Evolutionary conservation across 2,113 vertebrate genomes (phyloP).

Genomic region (Notarius lentiginosus): DNA sequence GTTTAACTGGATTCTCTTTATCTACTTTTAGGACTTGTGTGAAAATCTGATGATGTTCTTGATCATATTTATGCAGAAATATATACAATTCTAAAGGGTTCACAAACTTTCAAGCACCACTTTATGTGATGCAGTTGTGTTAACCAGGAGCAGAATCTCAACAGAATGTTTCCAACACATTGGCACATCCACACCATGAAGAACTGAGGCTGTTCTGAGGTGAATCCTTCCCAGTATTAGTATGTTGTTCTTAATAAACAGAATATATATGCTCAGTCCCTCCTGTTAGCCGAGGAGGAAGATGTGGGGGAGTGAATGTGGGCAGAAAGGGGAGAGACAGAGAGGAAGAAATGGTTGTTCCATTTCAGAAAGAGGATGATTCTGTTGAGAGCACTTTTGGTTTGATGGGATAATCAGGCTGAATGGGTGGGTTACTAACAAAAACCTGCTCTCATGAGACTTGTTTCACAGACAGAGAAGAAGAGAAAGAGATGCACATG

Average conservation of each 20-base stretch:
- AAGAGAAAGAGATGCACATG: neutral
- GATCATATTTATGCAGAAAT: no score
- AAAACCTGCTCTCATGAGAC: conserved; percentile 30
- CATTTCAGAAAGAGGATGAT: conserved; percentile 22
- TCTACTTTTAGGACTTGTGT: no score
- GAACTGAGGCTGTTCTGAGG: neutral
- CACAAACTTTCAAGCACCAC: no score
- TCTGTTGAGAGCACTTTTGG: conserved; percentile 39
- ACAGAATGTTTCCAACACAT: neutral
- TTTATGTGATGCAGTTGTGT: no score
- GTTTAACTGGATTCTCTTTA: no score
- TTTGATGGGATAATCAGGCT: conserved; percentile 45
- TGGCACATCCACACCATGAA: neutral
- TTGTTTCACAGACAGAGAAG: conserved; percentile 28
- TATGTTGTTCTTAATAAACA: neutral
- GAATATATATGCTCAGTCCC: neutral
- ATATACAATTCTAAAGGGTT: no score
- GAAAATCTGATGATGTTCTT: no score
- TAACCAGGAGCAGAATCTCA: neutral
- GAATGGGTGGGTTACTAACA: conserved; percentile 31
- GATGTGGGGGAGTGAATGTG: conserved; percentile 22
- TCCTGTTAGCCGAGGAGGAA: neutral
- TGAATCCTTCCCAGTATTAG: no score
- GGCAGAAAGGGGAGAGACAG: neutral
- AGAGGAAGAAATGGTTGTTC: conserved; percentile 12